Percentiles rank a stretch among this genome's conserved stretches.
These are phyloP conservation scores for Mylabris phalerata DNA, from an alignment of 1,140 invertebrate genomes.

Conservation along the genomic window DNA sequence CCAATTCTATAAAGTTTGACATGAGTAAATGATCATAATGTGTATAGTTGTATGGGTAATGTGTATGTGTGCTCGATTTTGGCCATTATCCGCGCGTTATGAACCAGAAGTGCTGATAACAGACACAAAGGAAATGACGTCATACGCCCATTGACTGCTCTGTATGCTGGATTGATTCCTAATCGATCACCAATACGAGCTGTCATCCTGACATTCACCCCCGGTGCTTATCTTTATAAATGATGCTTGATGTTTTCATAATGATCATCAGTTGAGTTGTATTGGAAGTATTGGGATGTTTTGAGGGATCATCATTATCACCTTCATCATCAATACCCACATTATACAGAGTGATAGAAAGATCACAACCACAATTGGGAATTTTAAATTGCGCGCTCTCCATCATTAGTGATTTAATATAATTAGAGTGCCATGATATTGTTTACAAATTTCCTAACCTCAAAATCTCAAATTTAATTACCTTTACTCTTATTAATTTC, in stretches of 20 bases:
- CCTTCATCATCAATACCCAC: no score
- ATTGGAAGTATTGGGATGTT: no score
- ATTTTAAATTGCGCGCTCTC: not conserved
- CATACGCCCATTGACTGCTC: slow-evolving; percentile 41
- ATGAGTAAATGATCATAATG: no score
- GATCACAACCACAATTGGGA: no score
- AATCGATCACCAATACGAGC: slow-evolving; percentile 40
- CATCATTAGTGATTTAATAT: no score
- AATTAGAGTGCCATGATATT: no score
- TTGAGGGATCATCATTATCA: no score
- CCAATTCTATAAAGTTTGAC: no score
- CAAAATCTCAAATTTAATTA: no score
- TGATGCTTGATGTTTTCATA: slow-evolving; percentile 21
- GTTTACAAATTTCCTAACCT: no score
- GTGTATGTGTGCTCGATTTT: slow-evolving; percentile 32
- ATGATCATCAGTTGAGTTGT: slow-evolving; percentile 12
- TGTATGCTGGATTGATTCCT: slow-evolving; percentile 38
- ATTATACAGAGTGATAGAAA: no score
- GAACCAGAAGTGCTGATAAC: slow-evolving; percentile 41
- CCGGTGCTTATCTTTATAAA: slow-evolving; percentile 22
- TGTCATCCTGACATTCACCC: slow-evolving; percentile 32
- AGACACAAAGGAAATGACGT: slow-evolving; percentile 42
- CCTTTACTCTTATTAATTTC: no score
- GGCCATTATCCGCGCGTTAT: slow-evolving; percentile 41
- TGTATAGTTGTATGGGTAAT: not conserved